These are phyloP conservation scores for Sweltsa coloradensis DNA, from an alignment of 1,140 invertebrate species.

Conservation along the genomic window DNA sequence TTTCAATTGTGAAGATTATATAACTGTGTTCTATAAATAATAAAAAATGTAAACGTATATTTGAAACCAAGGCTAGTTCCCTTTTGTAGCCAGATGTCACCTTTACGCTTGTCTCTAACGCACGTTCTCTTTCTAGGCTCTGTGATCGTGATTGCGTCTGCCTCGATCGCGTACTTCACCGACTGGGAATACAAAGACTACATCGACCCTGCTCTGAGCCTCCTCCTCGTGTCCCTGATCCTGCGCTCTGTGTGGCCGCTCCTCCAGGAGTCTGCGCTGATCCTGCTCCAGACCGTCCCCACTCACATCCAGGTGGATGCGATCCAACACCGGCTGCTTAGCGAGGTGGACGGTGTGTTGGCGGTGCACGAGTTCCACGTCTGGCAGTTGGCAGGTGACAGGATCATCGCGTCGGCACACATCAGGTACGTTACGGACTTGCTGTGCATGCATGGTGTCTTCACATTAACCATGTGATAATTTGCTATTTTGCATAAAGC, in stretches of 20 bases:
- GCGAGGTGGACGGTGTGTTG: conserved; percentile 78
- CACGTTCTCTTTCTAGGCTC: too few species aligned
- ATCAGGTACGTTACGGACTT: too few species aligned
- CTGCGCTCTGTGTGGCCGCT: conserved; percentile 76
- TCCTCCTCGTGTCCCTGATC: conserved; percentile 68
- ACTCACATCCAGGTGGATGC: conserved; percentile 86
- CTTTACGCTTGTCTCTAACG: too few species aligned
- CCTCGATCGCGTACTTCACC: conserved; percentile 36
- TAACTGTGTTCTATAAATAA: too few species aligned
- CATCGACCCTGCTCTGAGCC: conserved; percentile 87
- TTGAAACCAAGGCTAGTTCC: too few species aligned
- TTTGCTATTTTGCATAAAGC: not conserved
- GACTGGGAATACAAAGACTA: conserved; percentile 46
- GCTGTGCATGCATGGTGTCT: not conserved
- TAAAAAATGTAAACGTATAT: too few species aligned
- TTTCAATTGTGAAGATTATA: too few species aligned
- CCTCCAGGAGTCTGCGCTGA: conserved; percentile 74
- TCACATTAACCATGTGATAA: not conserved
- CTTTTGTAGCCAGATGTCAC: too few species aligned
- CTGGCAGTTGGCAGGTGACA: conserved; percentile 84
- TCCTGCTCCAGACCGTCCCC: conserved; percentile 82
- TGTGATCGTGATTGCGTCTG: conserved; percentile 91
- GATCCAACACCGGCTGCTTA: conserved; percentile 69
- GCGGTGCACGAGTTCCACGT: conserved; percentile 92
- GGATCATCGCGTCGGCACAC: conserved; percentile 87